These are phyloP conservation scores for Ochotona princeps DNA, from an alignment of 2,113 vertebrate genomes.

Conservation along the genomic window DNA sequence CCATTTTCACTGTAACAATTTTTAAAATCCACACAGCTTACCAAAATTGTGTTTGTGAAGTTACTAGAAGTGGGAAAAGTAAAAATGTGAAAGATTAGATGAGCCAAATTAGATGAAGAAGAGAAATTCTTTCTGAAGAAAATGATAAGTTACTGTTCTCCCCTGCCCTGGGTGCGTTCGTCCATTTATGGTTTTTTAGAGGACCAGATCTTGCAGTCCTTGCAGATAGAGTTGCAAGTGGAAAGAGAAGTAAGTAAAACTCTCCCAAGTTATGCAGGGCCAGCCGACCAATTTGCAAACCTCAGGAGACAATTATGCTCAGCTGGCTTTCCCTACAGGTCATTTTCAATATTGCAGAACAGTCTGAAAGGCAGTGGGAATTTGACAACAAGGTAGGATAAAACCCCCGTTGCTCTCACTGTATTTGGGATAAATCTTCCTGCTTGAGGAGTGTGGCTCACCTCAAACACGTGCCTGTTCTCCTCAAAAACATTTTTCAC, in stretches of 20 bases:
- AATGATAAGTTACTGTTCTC: background rate
- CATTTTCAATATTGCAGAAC: conserved; percentile 1
- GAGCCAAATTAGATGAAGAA: background rate
- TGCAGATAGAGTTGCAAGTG: background rate
- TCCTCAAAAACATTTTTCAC: conserved; percentile 17
- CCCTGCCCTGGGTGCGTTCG: background rate
- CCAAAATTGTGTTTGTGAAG: background rate
- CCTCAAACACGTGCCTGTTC: background rate
- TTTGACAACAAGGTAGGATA: background rate
- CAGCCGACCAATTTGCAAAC: conserved; percentile 17
- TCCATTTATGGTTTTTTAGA: background rate
- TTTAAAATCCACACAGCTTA: background rate
- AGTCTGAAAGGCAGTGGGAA: background rate
- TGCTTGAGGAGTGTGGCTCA: background rate
- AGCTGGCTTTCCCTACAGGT: background rate
- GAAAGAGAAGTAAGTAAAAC: conserved; percentile 8
- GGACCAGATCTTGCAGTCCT: background rate
- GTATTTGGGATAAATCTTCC: background rate
- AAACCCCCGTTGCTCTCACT: background rate
- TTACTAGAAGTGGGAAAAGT: background rate
- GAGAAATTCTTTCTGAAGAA: background rate
- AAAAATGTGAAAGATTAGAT: conserved; percentile 26
- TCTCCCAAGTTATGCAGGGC: background rate
- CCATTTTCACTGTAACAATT: background rate
- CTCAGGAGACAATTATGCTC: background rate